Percentiles rank a stretch among this genome's conserved stretches.
Evolutionary conservation across 2,113 vertebrate species (phyloP).

Genomic region (Corythornis madagascariensis): DNA sequence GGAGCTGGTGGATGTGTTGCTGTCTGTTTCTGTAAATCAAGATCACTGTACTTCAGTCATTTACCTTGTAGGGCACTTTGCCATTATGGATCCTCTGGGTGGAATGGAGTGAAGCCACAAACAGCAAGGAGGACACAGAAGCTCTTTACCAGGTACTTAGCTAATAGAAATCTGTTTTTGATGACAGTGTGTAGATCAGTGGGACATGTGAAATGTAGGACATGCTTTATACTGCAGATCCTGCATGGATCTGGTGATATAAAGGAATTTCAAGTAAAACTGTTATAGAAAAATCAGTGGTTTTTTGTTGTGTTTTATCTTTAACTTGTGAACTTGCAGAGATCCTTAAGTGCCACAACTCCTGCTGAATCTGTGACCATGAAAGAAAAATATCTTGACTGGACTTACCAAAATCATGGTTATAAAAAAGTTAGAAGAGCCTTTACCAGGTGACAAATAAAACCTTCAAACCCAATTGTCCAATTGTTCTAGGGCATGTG

Average conservation of each 20-base stretch:
- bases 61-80: conserved; percentile 79
- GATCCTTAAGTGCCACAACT: conserved; percentile 76
- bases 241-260: background rate
- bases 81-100: conserved; percentile 87
- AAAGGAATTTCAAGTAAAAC: background rate
- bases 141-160: conserved; percentile 85
- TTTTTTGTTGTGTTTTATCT: too few species aligned
- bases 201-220: background rate
- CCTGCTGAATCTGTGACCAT: conserved; percentile 79
- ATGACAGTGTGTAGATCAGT: background rate
- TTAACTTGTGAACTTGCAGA: conserved; percentile 71
- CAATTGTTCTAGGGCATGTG: background rate
- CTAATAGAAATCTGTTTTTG: background rate
- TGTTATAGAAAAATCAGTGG: background rate
- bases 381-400: conserved; percentile 90
- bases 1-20: background rate
- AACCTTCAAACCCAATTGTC: background rate
- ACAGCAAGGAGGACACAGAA: conserved; percentile 81
- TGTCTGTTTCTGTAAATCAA: background rate
- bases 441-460: conserved; percentile 84
- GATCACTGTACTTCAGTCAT: background rate
- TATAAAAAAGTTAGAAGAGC: conserved; percentile 87
- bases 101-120: conserved; percentile 83
- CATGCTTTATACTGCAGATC: background rate
- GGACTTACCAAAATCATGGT: conserved; percentile 85